Conservation (phyloP, 2,797 vertebrate species). For the Anolis apletophallus region DNA sequence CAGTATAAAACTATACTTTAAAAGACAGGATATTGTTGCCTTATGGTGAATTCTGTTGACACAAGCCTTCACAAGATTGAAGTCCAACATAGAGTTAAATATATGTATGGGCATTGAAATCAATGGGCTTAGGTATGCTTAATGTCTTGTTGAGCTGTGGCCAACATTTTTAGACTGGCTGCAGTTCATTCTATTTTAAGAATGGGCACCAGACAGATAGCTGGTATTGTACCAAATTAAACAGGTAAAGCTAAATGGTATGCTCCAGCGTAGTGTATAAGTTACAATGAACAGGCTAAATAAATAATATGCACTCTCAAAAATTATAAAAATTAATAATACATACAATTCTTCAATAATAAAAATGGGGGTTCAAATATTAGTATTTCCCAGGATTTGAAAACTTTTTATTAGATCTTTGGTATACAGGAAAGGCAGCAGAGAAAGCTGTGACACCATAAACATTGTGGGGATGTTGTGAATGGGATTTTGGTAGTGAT, state of each 20-base stretch:
- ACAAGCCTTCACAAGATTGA: not conserved
- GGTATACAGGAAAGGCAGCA: not conserved
- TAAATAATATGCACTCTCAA: not conserved
- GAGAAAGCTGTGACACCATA: not conserved
- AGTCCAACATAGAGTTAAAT: constrained; percentile 5
- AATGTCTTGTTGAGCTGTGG: not conserved
- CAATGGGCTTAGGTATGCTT: constrained; percentile 3
- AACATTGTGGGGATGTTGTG: not conserved
- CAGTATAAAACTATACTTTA: no score
- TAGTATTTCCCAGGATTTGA: not conserved
- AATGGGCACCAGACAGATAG: not conserved
- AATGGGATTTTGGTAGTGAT: no score
- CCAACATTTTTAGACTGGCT: not conserved
- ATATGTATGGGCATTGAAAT: not conserved
- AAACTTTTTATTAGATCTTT: not conserved
- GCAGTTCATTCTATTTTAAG: constrained; percentile 12
- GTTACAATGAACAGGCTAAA: constrained; percentile 7
- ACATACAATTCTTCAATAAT: not conserved
- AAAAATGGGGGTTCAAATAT: constrained; percentile 3
- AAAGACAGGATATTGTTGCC: no score
- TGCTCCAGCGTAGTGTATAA: not conserved
- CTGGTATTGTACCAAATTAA: not conserved
- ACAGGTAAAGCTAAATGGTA: constrained; percentile 6
- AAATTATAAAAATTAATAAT: constrained; percentile 14
- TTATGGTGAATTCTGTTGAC: not conserved